A percentile compares a stretch with the other conserved stretches of the same genome.
Evolutionary conservation across 1,140 invertebrate genomes (phyloP).

Genomic region (Drosophila auraria): DNA sequence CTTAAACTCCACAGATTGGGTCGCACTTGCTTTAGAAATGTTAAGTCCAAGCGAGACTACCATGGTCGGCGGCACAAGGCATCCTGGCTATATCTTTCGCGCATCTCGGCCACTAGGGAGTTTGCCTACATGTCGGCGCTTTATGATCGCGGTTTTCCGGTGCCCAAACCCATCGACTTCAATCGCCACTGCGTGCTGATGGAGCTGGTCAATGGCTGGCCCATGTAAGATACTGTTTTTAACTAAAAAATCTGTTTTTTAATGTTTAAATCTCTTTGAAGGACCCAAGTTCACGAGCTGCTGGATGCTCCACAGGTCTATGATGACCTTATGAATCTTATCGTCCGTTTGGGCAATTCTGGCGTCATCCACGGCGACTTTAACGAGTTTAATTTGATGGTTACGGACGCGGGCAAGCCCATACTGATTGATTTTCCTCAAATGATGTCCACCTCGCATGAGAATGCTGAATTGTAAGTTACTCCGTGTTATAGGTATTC

Average conservation of each 20-base stretch:
- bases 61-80: constrained; percentile 94
- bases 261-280: constrained; percentile 71
- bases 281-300: constrained; percentile 93
- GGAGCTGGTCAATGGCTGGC: constrained; percentile 94
- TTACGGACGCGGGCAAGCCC: constrained; percentile 92
- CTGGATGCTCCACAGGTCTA: constrained; percentile 93
- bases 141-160: constrained; percentile 95
- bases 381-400: constrained; percentile 99
- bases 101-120: constrained; percentile 98
- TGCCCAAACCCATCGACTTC: constrained; percentile 97
- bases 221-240: constrained; percentile 87
- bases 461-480: constrained; percentile 95
- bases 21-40: constrained; percentile 97
- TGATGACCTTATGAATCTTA: constrained; percentile 97
- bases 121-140: constrained; percentile 99
- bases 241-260: neutral
- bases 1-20: constrained; percentile 98
- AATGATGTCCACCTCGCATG: constrained; percentile 98
- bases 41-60: constrained; percentile 99
- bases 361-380: constrained; percentile 99
- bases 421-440: constrained; percentile 99
- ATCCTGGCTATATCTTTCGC: constrained; percentile 99
- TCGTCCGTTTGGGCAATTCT: constrained; percentile 95
- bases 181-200: constrained; percentile 99
- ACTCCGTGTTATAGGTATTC: neutral